Percentiles rank a stretch among this genome's conserved stretches.
Evolutionary conservation across 1,140 invertebrate species (phyloP).

Genomic region (Drosophila pseudoananassae): DNA sequence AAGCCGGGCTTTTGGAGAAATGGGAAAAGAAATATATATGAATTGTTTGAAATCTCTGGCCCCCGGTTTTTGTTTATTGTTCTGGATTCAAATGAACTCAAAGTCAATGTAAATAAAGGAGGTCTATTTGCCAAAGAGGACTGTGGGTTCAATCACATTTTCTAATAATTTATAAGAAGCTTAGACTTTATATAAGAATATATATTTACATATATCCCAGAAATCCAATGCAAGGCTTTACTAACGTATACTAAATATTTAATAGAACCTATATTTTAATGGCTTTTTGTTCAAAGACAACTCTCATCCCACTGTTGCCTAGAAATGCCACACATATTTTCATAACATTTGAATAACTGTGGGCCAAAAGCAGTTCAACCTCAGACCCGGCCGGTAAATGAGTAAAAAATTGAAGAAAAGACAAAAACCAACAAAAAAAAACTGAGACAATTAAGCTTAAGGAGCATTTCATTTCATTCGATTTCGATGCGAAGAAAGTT

Average conservation of each 20-base stretch:
- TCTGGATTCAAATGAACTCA: slow-evolving; percentile 59
- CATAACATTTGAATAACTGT: slow-evolving; percentile 76
- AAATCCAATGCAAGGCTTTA: not conserved
- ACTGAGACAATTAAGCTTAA: slow-evolving; percentile 80
- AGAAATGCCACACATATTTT: slow-evolving; percentile 64
- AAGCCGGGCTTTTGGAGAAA: slow-evolving; percentile 44
- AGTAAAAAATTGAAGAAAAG: slow-evolving; percentile 69
- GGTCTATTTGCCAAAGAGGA: slow-evolving; percentile 38
- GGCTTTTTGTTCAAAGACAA: not conserved
- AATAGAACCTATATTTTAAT: not conserved
- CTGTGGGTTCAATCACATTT: slow-evolving; percentile 43
- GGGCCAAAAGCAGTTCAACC: slow-evolving; percentile 53
- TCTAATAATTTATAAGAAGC: not conserved
- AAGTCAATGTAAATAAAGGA: slow-evolving; percentile 63
- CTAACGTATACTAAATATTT: too few relatives aligned
- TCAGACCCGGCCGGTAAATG: slow-evolving; percentile 60
- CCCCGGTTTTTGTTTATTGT: slow-evolving; percentile 68
- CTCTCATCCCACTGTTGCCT: slow-evolving; percentile 35
- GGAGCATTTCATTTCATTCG: slow-evolving; percentile 77
- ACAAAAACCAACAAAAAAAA: slow-evolving; percentile 39
- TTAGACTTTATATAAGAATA: too few relatives aligned
- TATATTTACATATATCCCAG: too few relatives aligned
- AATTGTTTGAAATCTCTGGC: slow-evolving; percentile 62
- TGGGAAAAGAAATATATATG: slow-evolving; percentile 38
- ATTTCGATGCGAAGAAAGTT: slow-evolving; percentile 75